Conservation (phyloP, 2,113 vertebrate species). For the Tapirus terrestris region DNA sequence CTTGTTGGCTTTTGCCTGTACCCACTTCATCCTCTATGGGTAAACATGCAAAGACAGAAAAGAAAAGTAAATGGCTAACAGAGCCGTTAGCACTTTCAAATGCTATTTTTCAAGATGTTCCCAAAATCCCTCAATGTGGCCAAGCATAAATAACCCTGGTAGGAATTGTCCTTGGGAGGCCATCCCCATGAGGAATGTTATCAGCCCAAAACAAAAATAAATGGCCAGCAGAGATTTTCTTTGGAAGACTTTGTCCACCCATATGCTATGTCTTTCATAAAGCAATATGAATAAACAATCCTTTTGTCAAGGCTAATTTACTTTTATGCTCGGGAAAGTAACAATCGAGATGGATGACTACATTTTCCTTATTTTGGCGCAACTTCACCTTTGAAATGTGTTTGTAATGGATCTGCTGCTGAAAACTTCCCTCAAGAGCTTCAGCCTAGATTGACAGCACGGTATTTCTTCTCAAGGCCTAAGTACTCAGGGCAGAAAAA, state of each 20-base stretch:
- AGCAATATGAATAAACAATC: conserved; percentile 67
- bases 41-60: conserved; percentile 4
- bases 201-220: conserved; percentile 23
- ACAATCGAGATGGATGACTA: background rate
- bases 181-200: background rate
- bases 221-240: conserved; percentile 3
- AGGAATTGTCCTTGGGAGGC: background rate
- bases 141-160: background rate
- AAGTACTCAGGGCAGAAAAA: conserved; percentile 62
- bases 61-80: background rate
- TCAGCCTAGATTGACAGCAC: conserved; percentile 57
- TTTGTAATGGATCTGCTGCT: conserved; percentile 28
- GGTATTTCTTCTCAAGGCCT: conserved; percentile 67
- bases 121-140: background rate
- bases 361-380: conserved; percentile 56
- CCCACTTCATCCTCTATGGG: background rate
- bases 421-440: conserved; percentile 49
- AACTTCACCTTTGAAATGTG: conserved; percentile 62
- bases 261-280: conserved; percentile 21
- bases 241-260: background rate
- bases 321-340: conserved; percentile 54
- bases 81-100: background rate
- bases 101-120: conserved; percentile 23
- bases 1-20: background rate
- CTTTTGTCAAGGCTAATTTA: conserved; percentile 72